A percentile compares a stretch with the other conserved stretches of the same genome.
phyloP scores from a whole-genome alignment of 1,140 invertebrate genomes.

The Drosophila seguyi region DNA sequence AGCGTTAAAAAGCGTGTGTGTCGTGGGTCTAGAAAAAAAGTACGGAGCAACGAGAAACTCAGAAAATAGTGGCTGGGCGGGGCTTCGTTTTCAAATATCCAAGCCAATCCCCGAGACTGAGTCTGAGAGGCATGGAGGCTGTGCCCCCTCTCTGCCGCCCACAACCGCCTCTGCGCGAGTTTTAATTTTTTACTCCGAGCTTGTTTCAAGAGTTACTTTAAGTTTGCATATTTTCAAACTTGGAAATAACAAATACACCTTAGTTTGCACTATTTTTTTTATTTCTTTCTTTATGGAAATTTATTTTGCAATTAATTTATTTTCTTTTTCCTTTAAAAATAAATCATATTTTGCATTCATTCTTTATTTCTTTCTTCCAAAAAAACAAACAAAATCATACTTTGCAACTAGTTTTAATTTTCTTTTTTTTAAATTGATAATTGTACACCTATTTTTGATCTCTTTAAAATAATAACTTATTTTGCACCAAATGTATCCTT shows the following conservation, averaged over 20 bases:
- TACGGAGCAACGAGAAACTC: slow-evolving; percentile 41
- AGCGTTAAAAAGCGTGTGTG: slow-evolving; percentile 57
- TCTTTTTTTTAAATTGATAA: too few species aligned
- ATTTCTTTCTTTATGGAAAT: not conserved
- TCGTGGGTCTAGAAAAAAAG: slow-evolving; percentile 59
- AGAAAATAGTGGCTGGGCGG: slow-evolving; percentile 62
- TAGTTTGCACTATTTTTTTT: not conserved
- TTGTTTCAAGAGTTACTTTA: slow-evolving; percentile 32
- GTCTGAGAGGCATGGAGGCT: slow-evolving; percentile 29
- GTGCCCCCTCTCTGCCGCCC: slow-evolving; percentile 3
- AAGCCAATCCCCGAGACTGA: slow-evolving; percentile 64
- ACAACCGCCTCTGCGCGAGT: slow-evolving; percentile 40
- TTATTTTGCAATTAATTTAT: not conserved
- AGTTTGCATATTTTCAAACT: slow-evolving; percentile 6
- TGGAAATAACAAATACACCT: too few species aligned
- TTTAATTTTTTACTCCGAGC: slow-evolving; percentile 25
- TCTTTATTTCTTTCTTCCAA: not conserved
- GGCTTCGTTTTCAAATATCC: slow-evolving; percentile 55
- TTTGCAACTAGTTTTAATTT: not conserved
- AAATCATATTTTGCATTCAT: not conserved
- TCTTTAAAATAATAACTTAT: too few species aligned
- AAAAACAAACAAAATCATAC: not conserved
- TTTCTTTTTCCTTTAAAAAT: not conserved
- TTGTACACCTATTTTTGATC: too few species aligned
- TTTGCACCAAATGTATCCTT: too few species aligned